These are phyloP conservation scores for Caenorhabditis wallacei DNA, from an alignment of 2,888 invertebrate genomes.

Conservation along the genomic window DNA sequence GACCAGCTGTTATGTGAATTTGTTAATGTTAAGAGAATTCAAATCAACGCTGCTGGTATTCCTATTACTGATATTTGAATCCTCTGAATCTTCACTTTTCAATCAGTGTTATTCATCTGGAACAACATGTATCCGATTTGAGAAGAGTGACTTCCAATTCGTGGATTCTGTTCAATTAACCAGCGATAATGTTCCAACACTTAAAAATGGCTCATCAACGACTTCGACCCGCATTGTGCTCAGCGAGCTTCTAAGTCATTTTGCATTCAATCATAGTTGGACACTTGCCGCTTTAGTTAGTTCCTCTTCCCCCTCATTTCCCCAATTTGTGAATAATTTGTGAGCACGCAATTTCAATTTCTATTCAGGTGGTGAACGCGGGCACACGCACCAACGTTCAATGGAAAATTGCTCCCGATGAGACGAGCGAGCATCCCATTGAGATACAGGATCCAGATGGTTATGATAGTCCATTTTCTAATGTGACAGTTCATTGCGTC, in stretches of 20 bases:
- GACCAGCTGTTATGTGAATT: constrained; percentile 37
- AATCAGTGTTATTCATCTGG: constrained; percentile 58
- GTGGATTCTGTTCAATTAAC: constrained; percentile 46
- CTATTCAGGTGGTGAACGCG: constrained; percentile 54
- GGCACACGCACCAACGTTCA: constrained; percentile 45
- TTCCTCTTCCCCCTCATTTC: background rate
- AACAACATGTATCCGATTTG: constrained; percentile 44
- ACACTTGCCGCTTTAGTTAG: constrained; percentile 58
- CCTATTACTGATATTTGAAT: background rate
- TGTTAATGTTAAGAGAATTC: constrained; percentile 7
- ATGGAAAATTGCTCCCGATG: constrained; percentile 59
- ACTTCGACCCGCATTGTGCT: constrained; percentile 52
- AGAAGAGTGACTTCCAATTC: constrained; percentile 45
- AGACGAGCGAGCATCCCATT: constrained; percentile 52
- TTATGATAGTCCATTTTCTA: constrained; percentile 31
- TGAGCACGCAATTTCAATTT: constrained; percentile 30
- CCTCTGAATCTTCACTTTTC: constrained; percentile 15
- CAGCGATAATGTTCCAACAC: constrained; percentile 49
- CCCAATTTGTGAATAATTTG: constrained; percentile 34
- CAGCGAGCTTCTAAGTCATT: constrained; percentile 57
- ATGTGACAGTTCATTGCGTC: constrained; percentile 54
- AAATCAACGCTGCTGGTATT: background rate
- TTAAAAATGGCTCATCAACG: constrained; percentile 23
- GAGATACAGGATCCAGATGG: constrained; percentile 56
- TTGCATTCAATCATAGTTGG: constrained; percentile 58